These are phyloP conservation scores for Clinocottus analis DNA, from an alignment of 2,113 vertebrate genomes.

Conservation along the genomic window DNA sequence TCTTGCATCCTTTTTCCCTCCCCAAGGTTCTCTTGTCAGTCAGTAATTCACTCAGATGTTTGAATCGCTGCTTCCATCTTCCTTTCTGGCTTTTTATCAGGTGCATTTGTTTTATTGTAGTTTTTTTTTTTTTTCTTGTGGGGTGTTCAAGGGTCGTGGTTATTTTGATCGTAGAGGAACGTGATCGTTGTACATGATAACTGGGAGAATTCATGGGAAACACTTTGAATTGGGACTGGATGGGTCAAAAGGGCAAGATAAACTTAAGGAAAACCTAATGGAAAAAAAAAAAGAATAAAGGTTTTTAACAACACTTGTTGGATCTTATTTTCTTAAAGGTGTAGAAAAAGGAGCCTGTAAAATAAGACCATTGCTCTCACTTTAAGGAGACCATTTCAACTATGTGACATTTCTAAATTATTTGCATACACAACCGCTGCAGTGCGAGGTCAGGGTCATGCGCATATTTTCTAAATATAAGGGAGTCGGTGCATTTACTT, in stretches of 20 bases:
- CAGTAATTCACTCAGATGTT: slow-evolving; percentile 53
- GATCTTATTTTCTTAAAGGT: slow-evolving; percentile 32
- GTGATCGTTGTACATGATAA: slow-evolving; percentile 46
- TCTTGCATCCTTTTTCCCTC: background rate
- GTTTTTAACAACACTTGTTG: slow-evolving; percentile 81
- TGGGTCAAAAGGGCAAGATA: slow-evolving; percentile 60
- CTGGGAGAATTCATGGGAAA: slow-evolving; percentile 55
- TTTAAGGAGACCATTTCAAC: background rate
- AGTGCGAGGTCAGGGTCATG: background rate
- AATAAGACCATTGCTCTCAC: background rate
- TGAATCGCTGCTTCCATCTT: slow-evolving; percentile 24
- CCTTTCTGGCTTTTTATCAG: slow-evolving; percentile 8
- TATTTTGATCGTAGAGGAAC: slow-evolving; percentile 88
- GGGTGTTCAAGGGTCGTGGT: slow-evolving; percentile 59
- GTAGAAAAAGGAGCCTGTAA: background rate
- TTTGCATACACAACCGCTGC: background rate
- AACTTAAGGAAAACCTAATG: slow-evolving; percentile 70
- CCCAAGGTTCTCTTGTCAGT: slow-evolving; percentile 55
- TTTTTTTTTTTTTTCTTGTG: slow-evolving; percentile 54
- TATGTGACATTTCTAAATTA: background rate
- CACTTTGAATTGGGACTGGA: slow-evolving; percentile 38
- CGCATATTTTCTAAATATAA: background rate
- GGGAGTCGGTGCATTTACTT: background rate
- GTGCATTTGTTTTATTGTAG: slow-evolving; percentile 42
- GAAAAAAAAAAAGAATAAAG: slow-evolving; percentile 79